Base-by-base conservation (phyloP, 2,888 invertebrate genomes). In the Aphelenchoides bicaudatus region DNA sequence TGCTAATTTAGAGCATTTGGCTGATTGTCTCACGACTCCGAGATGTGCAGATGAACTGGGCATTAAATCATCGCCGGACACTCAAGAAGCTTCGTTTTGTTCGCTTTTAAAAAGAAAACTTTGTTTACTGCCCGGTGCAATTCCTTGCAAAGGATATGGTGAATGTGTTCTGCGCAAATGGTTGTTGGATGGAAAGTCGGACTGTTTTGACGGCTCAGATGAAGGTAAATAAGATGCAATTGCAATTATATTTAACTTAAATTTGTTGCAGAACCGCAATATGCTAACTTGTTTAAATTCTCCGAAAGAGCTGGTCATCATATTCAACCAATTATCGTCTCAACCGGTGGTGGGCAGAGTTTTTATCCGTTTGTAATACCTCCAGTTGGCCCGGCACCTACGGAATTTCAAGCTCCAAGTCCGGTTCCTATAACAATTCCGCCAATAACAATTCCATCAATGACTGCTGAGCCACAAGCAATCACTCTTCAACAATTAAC, bases 191-290 rank as follows among this genome's bases (percentile, higher is more conserved):
- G 75, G 73, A 1, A 66, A 72, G 31, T 60, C 62, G 27, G 72
- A 78, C 61, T 78, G 78, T 53, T 61, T 72, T 25, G 78, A 78
- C 57, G 74, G 71, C 1, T 72, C 72, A 49, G 78, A 78, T 62
- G 72, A 75, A 62, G n/a, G n/a, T n/a, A n/a, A n/a, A n/a, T n/a
- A 75, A 73, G 69, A 31, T n/a, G n/a, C n/a, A 49, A 46, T 21
- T 6, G 16, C 19, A 5, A 3, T 23, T 19, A 6, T 10, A 8
- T 2, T n/a, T 61, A 62, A 47, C 37, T 28, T 8, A 54, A 62
- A 8, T 62, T 62, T 29, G 56, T 38, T 21, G n/a, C n/a, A n/a
- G 62, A 62, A 47, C 37, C 30, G 8, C 59, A 62, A 8, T 62
- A 62, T 29, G 56, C 39, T 21, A 19, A 27, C 29, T 28, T 63